Base-by-base conservation (phyloP, 2,113 vertebrate species). In the Castor canadensis region DNA sequence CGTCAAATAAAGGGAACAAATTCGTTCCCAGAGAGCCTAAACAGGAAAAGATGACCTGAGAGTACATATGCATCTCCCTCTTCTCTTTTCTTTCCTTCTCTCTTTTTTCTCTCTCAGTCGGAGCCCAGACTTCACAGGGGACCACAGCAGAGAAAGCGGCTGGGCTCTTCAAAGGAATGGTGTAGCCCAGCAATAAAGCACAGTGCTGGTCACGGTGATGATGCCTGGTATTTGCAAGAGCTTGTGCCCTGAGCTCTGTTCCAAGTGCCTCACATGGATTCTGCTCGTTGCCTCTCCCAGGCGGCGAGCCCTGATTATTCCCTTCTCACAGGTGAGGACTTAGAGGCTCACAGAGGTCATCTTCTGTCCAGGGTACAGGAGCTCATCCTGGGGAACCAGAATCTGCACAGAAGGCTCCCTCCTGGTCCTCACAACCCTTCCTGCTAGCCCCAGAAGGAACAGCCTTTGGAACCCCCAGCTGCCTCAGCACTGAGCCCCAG, bases 201-300 rank as follows among this genome's bases (percentile, higher is more conserved):
- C 5, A 10, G 1, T 0, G 13, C 22, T 0, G 9, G 12, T 7
- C 1, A 32, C 2, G 52, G 35, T 32, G 9, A 12, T 6, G 35
- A 22, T 0, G 0, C 15, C 58, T 54, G 56, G 4, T 5, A 11
- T 26, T 62, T 10, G 30, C 1, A 73, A n/a, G 35, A 17, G 1
- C 43, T 75, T 62, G 26, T 1, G 15, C 12, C 26, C 26, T 1
- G 10, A 49, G 1, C n/a, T 56, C 6, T 54, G 4, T 16, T n/a
- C 83, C 24, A 20, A 45, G n/a, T 9, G 10, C 19, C 64, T 79
- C 2, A 4, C 9, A 0, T 10, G 35, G 32, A 43, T 43, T n/a
- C 38, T 77, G 32, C 49, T 62, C 38, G 1, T 32, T 72, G 45
- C 26, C 4, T 1, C 15, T 45, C 60, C 47, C 0, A 12, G 72